These are phyloP conservation scores for Musca domestica DNA, from an alignment of 1,140 invertebrate genomes.

Conservation along the genomic window DNA sequence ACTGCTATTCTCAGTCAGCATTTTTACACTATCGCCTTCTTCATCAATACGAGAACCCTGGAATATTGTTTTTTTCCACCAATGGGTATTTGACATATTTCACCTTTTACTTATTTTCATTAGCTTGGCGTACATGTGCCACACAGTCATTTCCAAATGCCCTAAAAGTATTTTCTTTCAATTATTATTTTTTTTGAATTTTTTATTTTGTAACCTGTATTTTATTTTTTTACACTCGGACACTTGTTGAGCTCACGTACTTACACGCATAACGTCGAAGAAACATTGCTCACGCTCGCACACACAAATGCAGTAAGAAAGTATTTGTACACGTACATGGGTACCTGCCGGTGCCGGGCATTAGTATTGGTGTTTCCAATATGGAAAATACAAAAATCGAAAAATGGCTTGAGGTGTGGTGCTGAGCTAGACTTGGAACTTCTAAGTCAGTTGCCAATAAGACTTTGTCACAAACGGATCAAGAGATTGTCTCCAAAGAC, in stretches of 20 bases:
- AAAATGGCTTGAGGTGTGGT: conserved; percentile 47
- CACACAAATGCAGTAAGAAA: background rate
- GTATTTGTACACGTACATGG: conserved; percentile 7
- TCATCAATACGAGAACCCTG: background rate
- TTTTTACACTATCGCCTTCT: background rate
- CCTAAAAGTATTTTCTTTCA: no score
- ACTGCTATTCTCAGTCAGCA: no score
- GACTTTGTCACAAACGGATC: conserved; percentile 48
- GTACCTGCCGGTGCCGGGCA: background rate
- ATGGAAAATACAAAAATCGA: conserved; percentile 23
- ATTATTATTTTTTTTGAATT: no score
- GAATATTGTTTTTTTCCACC: background rate
- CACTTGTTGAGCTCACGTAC: background rate
- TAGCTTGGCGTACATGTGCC: background rate
- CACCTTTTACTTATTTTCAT: background rate
- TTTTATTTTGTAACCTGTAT: no score
- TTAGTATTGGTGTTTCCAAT: background rate
- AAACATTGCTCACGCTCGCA: background rate
- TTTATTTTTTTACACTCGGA: no score
- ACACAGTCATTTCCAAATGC: background rate
- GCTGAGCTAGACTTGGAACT: conserved; percentile 42
- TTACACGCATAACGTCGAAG: background rate
- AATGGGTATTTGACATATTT: background rate
- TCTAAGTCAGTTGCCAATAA: conserved; percentile 53
- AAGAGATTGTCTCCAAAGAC: conserved; percentile 8